Conservation (phyloP, 2,888 invertebrate genomes). For the Ectemnius continuus region DNA sequence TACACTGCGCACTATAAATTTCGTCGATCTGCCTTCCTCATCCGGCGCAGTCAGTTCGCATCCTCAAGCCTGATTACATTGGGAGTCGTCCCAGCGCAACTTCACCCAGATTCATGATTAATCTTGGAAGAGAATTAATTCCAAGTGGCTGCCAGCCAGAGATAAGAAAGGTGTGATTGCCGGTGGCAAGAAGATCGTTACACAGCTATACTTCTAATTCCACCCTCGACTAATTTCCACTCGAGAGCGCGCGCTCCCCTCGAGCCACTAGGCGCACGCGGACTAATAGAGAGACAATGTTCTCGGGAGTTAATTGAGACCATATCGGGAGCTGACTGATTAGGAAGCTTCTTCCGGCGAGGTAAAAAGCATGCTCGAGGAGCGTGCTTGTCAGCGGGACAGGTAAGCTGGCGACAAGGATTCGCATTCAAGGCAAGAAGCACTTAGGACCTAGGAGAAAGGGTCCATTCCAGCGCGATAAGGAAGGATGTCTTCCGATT, state of each 20-base stretch:
- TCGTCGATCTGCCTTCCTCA: neutral
- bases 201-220: neutral
- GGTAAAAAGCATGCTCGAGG: neutral
- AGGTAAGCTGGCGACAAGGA: conserved; percentile 1
- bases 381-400: neutral
- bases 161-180: too few species aligned
- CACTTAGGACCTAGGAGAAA: conserved; percentile 28
- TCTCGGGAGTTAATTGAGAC: too few species aligned
- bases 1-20: neutral
- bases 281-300: too few species aligned
- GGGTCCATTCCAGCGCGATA: conserved; percentile 40
- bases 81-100: neutral
- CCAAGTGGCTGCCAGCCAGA: too few species aligned
- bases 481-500: conserved; percentile 27
- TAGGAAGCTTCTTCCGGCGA: neutral
- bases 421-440: conserved; percentile 10
- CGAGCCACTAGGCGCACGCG: too few species aligned
- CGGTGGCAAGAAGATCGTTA: too few species aligned
- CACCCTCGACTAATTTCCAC: neutral
- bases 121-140: neutral
- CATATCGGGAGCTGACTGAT: neutral
- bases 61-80: neutral
- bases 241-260: too few species aligned
- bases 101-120: neutral
- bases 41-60: neutral